These are phyloP conservation scores for Channa argus DNA, from an alignment of 2,113 vertebrate genomes.

Conservation along the genomic window DNA sequence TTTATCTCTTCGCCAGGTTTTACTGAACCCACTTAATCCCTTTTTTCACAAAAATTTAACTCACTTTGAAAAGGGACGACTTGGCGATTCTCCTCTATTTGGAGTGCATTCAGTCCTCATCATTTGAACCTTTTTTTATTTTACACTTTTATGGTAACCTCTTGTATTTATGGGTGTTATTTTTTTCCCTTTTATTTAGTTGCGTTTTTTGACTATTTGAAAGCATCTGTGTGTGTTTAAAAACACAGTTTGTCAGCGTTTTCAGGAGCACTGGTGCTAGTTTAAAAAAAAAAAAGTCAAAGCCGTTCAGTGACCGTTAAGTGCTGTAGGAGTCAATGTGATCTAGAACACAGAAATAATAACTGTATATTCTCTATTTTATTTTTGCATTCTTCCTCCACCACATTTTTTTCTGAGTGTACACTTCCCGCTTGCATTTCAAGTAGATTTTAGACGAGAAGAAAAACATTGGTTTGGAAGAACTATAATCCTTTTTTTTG, in stretches of 20 bases:
- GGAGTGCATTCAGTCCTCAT: conserved; percentile 46
- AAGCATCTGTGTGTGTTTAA: conserved; percentile 52
- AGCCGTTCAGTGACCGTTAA: conserved; percentile 77
- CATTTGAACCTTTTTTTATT: conserved; percentile 49
- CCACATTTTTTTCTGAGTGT: conserved; percentile 43
- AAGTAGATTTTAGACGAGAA: conserved; percentile 60
- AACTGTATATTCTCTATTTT: conserved; percentile 62
- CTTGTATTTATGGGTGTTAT: conserved; percentile 82
- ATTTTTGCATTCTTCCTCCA: conserved; percentile 29
- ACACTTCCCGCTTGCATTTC: conserved; percentile 68
- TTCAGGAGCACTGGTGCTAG: conserved; percentile 77
- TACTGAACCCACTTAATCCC: conserved; percentile 10
- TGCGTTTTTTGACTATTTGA: conserved; percentile 60
- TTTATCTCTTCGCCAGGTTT: conserved; percentile 31
- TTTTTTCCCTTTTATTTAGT: conserved; percentile 68
- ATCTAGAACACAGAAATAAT: conserved; percentile 75
- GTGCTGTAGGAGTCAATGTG: conserved; percentile 78
- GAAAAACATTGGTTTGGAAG: conserved; percentile 62
- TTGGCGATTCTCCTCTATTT: conserved; percentile 25
- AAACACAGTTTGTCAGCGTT: conserved; percentile 50
- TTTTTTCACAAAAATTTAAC: conserved; percentile 30
- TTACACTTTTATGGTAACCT: conserved; percentile 60
- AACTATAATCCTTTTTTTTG: conserved; percentile 63
- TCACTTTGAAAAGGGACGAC: conserved; percentile 59
- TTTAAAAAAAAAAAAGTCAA: conserved; percentile 59